Percentiles rank a stretch among this genome's conserved stretches.
Evolutionary conservation across 2,797 vertebrate species (phyloP).

Genomic region (Netta rufina): DNA sequence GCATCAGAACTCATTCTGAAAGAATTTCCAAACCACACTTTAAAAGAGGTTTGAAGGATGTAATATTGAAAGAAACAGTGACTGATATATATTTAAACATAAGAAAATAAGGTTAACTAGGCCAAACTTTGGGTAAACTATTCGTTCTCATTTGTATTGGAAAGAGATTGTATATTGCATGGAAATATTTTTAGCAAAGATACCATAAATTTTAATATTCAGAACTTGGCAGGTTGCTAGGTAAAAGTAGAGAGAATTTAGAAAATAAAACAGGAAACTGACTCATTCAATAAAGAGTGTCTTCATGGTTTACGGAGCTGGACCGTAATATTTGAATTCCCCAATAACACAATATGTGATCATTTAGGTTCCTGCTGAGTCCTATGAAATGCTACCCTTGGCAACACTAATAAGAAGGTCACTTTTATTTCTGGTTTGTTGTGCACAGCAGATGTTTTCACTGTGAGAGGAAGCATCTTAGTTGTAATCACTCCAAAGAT

Average conservation of each 20-base stretch:
- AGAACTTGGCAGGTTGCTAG: background rate
- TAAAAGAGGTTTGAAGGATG: background rate
- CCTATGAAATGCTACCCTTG: background rate
- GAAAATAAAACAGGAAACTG: background rate
- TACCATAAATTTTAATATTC: background rate
- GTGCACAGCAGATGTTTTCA: background rate
- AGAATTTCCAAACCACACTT: background rate
- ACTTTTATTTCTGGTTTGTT: background rate
- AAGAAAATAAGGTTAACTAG: background rate
- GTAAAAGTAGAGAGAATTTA: background rate
- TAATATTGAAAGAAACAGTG: background rate
- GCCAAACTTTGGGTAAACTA: background rate
- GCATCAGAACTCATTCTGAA: background rate
- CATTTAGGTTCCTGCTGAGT: background rate
- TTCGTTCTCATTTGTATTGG: background rate
- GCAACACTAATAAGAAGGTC: constrained; percentile 6
- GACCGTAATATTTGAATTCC: background rate
- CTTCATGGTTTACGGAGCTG: background rate
- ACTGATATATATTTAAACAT: background rate
- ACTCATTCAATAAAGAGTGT: background rate
- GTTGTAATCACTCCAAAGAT: background rate
- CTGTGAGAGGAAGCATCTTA: background rate
- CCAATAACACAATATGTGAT: background rate
- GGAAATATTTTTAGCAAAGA: background rate
- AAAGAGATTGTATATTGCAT: background rate